Conservation (phyloP, 2,888 invertebrate species). For the Myopa testacea region DNA sequence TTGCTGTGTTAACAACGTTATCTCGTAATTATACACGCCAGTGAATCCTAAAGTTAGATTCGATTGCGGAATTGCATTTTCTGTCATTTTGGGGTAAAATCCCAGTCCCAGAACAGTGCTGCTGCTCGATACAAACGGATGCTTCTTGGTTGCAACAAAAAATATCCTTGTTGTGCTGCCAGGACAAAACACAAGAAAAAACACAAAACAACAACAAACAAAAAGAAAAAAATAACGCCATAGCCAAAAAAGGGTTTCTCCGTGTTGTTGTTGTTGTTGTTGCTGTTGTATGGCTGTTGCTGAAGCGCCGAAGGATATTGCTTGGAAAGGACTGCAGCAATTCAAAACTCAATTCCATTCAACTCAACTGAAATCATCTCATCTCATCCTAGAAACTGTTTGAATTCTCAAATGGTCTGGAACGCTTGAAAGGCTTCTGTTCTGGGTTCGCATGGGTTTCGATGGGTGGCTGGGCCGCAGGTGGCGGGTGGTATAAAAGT, state of each 20-base stretch:
- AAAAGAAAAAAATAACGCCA: too few relatives aligned
- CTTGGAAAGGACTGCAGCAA: conserved; percentile 11
- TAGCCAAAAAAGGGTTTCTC: conserved; percentile 5
- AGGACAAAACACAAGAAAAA: neutral
- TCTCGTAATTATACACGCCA: conserved; percentile 63
- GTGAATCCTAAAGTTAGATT: conserved; percentile 62
- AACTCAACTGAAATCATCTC: neutral
- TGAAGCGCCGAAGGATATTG: conserved; percentile 22
- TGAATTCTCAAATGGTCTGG: conserved; percentile 9
- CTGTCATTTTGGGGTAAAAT: conserved; percentile 4
- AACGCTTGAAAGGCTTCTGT: conserved; percentile 21
- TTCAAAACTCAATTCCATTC: neutral
- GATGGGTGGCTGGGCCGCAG: neutral
- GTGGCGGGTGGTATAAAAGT: neutral
- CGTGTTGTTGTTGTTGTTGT: neutral
- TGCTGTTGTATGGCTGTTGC: neutral
- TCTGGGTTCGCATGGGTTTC: neutral
- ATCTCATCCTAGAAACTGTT: neutral
- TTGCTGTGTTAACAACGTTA: conserved; percentile 56
- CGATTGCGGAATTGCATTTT: conserved; percentile 52
- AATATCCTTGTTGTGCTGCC: neutral
- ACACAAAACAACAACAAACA: neutral
- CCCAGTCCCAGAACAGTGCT: neutral
- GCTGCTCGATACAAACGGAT: neutral
- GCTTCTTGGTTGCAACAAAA: neutral